Base-by-base conservation (phyloP, 1,140 invertebrate species). In the Zaprionus taronus region DNA sequence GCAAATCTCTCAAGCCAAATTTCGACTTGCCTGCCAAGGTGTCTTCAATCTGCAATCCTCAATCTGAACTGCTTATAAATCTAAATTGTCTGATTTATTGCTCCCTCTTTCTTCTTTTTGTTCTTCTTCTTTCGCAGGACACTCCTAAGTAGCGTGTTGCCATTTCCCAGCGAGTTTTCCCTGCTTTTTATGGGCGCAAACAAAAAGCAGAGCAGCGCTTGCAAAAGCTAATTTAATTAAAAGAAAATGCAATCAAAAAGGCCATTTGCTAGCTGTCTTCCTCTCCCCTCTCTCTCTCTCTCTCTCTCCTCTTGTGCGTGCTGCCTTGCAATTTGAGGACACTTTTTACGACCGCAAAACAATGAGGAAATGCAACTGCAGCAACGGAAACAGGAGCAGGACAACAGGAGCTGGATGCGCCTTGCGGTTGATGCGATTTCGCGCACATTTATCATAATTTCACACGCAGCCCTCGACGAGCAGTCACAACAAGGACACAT, bases 381-480 rank as follows among this genome's bases (percentile, higher is more conserved):
- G 68, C 67, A 61, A 65, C 6, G 31, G 63, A 75, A 78, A 79
- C 53, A 20, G 56, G 9, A 31, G n/a, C 14, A 28, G 9, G 58
- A 62, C 38, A 68, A 36, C 28, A 51, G 34, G 55, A 5, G 41
- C 47, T 67, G 64, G 36, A 53, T 34, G 63, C 63, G 47, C 55
- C 64, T 66, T 87, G 64, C 77, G 64, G 76, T 80, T 72, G 80
- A 73, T 85, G 84, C 85, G 84, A 89, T 89, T 89, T 89, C 89
- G 90, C 90, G 85, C 85, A 90, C 85, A 89, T 89, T 89, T 89
- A 89, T 89, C 85, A 89, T 89, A 89, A 89, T 89, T 89, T 89
- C 85, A 89, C 85, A 89, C 85, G 85, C 81, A 89, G 84, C 85
- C 84, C 71, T 69, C 70, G 84, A 74, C 81, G 70, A 56, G 67